Evolutionary conservation across 2,113 vertebrate species (phyloP), one percentile per base, ranked within the genome.

Genomic region (Podarcis raffonei): DNA sequence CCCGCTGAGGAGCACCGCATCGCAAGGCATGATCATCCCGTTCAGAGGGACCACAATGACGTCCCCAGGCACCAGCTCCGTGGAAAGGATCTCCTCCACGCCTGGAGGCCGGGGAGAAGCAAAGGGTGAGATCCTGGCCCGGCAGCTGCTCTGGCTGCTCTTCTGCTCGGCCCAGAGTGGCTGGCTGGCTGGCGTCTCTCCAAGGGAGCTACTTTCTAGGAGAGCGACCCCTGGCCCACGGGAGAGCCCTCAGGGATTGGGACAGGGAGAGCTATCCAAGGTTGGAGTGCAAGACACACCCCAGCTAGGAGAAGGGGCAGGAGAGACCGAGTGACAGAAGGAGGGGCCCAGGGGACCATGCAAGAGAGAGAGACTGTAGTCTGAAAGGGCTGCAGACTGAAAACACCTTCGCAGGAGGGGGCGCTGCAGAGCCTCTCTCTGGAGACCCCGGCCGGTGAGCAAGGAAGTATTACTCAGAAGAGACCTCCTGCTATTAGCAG

Each of bases 21-120:
- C 99, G 93, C 99, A 99, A 25, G 99, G 98, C 99, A 99, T 99
- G 94, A 99, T 97, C 91, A 97, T 99, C 82, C 99, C 99, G 72
- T 99, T 99, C 92, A 98, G 97, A 82, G 99, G 99, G 96, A 99
- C 99, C 88, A 99, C 90, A 86, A 99, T 97, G 35, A 99, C 93
- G 83, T 99, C 99, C 88, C 99, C 99, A 1, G 99, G 99, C 91
- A 99, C 98, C 57, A 99, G 97, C 92, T 99, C 98, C 0, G 98
- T 99, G 83, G 99, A 99, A 95, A 99, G 94, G 89, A 98, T 97
- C 96, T 99, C 99, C 91, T 99, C 98, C 59, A 97, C 97, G 92
- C 98, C 99, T 99, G 83, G 86, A 89, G 77, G 59, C 86, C 37
- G 87, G 90, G 93, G 85, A 88, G 3, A 53, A 13, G 69, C 57